Evolutionary conservation across 1,140 invertebrate species (phyloP), one percentile per base, ranked within the genome.

Genomic region (Lordiphosa collinella): DNA sequence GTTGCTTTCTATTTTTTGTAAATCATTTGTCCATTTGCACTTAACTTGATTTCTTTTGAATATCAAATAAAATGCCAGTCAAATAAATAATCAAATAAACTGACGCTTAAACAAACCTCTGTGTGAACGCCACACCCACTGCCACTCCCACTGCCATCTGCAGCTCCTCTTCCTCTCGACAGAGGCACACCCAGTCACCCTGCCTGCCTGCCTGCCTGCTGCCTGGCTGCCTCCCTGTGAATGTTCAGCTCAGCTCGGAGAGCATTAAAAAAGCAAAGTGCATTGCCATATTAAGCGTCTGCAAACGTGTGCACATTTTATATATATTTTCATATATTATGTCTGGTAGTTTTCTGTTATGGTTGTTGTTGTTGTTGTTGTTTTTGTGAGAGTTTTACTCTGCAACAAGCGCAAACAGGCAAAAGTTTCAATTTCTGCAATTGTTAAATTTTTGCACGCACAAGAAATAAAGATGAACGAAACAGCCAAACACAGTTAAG

Each of bases 391-490:
- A 58, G 18, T 59, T 52, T 48, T 51, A 49, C 43, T 47, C 46
- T 38, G 34, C 22, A 16, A 46, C 47, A 56, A 40, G 40, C 50
- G 25, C 40, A 43, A 56, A 66, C 41, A 66, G 63, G 64, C 64
- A 78, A 82, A 79, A 79, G 76, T 80, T 80, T 82, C 75, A 78
- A 69, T 79, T 79, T 79, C 75, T 62, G 69, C 75, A 82, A 79
- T 79, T 79, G 76, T 82, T 82, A 75, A 78, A 78, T 78, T 78
- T 78, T 78, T 80, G 75, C 75, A 79, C 75, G 75, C 75, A 79
- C 74, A 68, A 80, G 69, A 78, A 65, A 74, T 80, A 78, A 79
- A 80, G 70, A 75, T 75, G 65, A 79, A 70, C 76, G 55, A 59
- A 51, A 58, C 29, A 46, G 54, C 38, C 34, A 50, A 13, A 51